These are phyloP conservation scores for Pyralis farinalis DNA, from an alignment of 2,888 invertebrate species.

Conservation along the genomic window DNA sequence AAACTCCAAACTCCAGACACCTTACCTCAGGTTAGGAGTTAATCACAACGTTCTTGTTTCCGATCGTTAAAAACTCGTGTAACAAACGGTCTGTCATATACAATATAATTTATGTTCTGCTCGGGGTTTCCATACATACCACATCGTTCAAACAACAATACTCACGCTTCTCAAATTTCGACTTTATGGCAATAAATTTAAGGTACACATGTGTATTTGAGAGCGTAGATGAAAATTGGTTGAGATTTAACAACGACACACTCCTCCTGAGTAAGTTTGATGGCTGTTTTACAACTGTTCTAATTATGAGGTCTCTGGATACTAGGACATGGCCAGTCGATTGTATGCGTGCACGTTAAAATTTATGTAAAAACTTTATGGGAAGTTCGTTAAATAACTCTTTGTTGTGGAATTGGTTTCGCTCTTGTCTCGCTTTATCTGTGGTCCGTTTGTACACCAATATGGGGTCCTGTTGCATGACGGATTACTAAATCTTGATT, in stretches of 20 bases:
- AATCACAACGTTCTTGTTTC: slow-evolving; percentile 50
- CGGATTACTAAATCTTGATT: neutral
- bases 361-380: slow-evolving; percentile 61
- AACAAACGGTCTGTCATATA: slow-evolving; percentile 64
- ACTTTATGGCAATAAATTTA: slow-evolving; percentile 21
- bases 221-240: slow-evolving; percentile 19
- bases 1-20: slow-evolving; percentile 16
- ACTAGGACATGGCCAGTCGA: slow-evolving; percentile 57
- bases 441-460: slow-evolving; percentile 2
- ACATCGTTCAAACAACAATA: slow-evolving; percentile 15
- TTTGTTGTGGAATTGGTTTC: slow-evolving; percentile 58
- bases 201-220: slow-evolving; percentile 12
- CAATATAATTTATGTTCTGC: slow-evolving; percentile 67
- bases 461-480: too few relatives aligned
- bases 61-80: slow-evolving; percentile 54
- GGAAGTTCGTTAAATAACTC: slow-evolving; percentile 47
- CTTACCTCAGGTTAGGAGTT: slow-evolving; percentile 36
- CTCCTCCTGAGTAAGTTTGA: slow-evolving; percentile 66
- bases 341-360: slow-evolving; percentile 59
- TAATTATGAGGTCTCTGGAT: slow-evolving; percentile 70
- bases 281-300: slow-evolving; percentile 75
- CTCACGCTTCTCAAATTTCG: slow-evolving; percentile 17
- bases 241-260: slow-evolving; percentile 49
- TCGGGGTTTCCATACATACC: slow-evolving; percentile 39
- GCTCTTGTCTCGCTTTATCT: too few relatives aligned